Conservation (phyloP, 2,888 invertebrate species). For the Noctua pronuba region DNA sequence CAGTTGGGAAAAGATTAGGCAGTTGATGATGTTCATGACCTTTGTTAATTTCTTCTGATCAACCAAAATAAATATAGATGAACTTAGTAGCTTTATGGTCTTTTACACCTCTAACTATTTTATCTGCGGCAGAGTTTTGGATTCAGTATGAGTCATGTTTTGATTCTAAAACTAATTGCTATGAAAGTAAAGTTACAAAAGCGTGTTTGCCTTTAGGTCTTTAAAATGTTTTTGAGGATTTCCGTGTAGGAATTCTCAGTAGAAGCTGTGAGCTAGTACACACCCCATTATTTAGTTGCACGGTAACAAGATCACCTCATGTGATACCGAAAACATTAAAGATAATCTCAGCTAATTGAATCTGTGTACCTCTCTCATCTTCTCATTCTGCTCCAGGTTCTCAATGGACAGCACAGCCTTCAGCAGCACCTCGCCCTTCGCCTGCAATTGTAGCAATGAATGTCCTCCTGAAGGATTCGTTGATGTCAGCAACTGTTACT, state of each 20-base stretch:
- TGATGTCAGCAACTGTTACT: slow-evolving; percentile 93
- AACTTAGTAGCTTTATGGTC: background rate
- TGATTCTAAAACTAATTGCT: background rate
- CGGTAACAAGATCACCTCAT: background rate
- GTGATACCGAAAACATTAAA: background rate
- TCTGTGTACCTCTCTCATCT: background rate
- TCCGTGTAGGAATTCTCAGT: background rate
- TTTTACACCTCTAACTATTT: background rate
- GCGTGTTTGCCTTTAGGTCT: too few species aligned
- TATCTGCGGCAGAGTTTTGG: background rate
- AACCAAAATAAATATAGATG: background rate
- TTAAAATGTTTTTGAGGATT: background rate
- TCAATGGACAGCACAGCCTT: slow-evolving; percentile 77
- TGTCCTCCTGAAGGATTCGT: slow-evolving; percentile 92
- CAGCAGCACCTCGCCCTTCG: slow-evolving; percentile 84
- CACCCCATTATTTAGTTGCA: background rate
- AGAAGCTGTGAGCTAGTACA: background rate
- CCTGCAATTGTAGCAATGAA: slow-evolving; percentile 91
- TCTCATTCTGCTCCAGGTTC: slow-evolving; percentile 70
- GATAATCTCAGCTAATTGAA: background rate
- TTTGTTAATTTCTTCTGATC: background rate
- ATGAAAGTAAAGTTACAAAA: too few species aligned
- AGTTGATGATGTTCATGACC: background rate
- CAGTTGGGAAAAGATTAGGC: background rate
- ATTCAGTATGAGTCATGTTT: background rate